Evolutionary conservation across 2,113 vertebrate genomes (phyloP), one percentile per base, ranked within the genome.

Genomic region (Sisor rabdophorus): DNA sequence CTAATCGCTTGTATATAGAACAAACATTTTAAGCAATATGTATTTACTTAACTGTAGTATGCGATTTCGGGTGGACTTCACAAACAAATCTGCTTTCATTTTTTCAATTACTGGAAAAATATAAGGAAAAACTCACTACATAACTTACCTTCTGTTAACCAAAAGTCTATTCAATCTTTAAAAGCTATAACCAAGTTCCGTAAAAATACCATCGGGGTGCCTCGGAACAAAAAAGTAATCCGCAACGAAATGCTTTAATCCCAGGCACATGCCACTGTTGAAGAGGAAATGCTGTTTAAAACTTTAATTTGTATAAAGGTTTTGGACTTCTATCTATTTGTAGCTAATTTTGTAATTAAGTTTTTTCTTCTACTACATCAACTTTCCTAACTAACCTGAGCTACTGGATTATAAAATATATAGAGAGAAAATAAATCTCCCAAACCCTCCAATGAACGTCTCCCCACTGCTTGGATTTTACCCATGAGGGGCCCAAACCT

Each of bases 171-270:
- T n/a, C n/a, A n/a, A 5, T 71, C 12, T 71, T 26, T n/a, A 26
- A 56, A 56, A 20, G n/a, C 36, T 0, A 40, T 40, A 75, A 68
- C 17, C n/a, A n/a, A n/a, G n/a, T n/a, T n/a, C n/a, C n/a, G n/a
- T n/a, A n/a, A n/a, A 80, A 82, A 80, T 77, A 82, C 79, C 82
- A 73, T 85, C 68, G 75, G 88, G 76, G 82, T 79, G 79, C 82
- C 81, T 28, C 15, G 82, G 78, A 87, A 86, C n/a, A 36, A 85
- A 86, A 84, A 55, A 84, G 88, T 92, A 92, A 92, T 91, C 90
- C 91, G 88, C 89, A 88, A 50, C 88, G 88, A 89, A 92, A 92
- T 91, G 80, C 83, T 72, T 81, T 92, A 92, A 92, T 91, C 90
- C 89, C 82, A 89, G 89, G 89, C 90, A 89, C 91, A 92, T 92